A percentile compares a stretch with the other conserved stretches of the same genome.
phyloP scores from a whole-genome alignment of 1,140 invertebrate species.

The Drosophila pallidifrons region DNA sequence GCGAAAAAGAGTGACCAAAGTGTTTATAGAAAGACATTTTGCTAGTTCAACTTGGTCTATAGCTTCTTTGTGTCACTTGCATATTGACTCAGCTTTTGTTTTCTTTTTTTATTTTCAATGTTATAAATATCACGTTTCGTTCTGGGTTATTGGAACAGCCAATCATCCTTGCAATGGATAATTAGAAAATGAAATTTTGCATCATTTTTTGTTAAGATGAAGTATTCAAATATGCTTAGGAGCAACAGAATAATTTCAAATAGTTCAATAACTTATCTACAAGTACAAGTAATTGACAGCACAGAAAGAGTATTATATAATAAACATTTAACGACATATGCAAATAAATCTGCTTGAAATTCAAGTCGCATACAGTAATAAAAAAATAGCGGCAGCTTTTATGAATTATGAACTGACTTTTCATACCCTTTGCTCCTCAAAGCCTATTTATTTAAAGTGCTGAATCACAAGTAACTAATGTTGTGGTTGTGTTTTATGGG shows the following conservation, averaged over 20 bases:
- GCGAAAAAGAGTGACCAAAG: background rate
- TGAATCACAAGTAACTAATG: slow-evolving; percentile 6
- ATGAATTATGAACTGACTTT: background rate
- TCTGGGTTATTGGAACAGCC: background rate
- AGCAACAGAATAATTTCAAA: background rate
- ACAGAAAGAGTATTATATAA: background rate
- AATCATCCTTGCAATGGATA: background rate
- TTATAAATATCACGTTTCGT: slow-evolving; percentile 23
- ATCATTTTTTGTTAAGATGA: background rate
- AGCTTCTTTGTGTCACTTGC: background rate
- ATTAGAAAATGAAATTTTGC: background rate
- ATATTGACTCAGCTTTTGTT: slow-evolving; percentile 5
- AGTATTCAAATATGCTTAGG: background rate
- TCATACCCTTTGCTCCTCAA: background rate
- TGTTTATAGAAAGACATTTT: background rate
- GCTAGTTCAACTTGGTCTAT: background rate
- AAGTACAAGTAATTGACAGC: no score
- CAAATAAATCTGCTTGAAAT: background rate
- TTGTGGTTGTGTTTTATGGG: background rate
- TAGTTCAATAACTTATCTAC: no score
- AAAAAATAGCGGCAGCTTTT: background rate
- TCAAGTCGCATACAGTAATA: background rate
- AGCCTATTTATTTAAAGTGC: background rate
- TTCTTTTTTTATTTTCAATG: background rate
- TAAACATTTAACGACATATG: background rate